These are phyloP conservation scores for Osedax frankpressi DNA, from an alignment of 2,888 invertebrate species.

Conservation along the genomic window DNA sequence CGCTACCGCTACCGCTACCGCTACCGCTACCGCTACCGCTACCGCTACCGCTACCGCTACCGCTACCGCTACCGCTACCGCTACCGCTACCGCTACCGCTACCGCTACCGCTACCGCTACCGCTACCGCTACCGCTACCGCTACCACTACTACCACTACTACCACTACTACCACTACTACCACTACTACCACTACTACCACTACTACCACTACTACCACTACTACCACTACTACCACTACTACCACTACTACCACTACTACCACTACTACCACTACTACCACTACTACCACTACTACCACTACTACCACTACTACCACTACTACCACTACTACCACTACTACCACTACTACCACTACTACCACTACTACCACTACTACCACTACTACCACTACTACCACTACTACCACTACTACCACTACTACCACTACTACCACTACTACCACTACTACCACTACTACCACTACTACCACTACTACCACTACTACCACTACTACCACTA, in stretches of 20 bases:
- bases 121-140: slow-evolving; percentile 22
- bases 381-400: slow-evolving; percentile 18
- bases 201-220: slow-evolving; percentile 26
- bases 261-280: slow-evolving; percentile 24
- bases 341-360: slow-evolving; percentile 20
- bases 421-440: slow-evolving; percentile 25
- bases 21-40: slow-evolving; percentile 25
- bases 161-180: slow-evolving; percentile 26
- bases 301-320: slow-evolving; percentile 20
- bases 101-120: slow-evolving; percentile 18
- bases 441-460: slow-evolving; percentile 24
- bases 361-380: slow-evolving; percentile 19
- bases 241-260: slow-evolving; percentile 26
- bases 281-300: slow-evolving; percentile 21
- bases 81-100: slow-evolving; percentile 13
- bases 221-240: slow-evolving; percentile 26
- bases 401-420: slow-evolving; percentile 22
- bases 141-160: slow-evolving; percentile 25
- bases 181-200: slow-evolving; percentile 25
- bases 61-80: slow-evolving; percentile 12
- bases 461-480: slow-evolving; percentile 25
- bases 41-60: slow-evolving; percentile 24
- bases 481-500: slow-evolving; percentile 24
- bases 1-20: slow-evolving; percentile 26
- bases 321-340: slow-evolving; percentile 20